Percentiles rank a stretch among this genome's conserved stretches.
These are phyloP conservation scores for Aporophyla nigra DNA, from an alignment of 2,888 invertebrate species.

Conservation along the genomic window DNA sequence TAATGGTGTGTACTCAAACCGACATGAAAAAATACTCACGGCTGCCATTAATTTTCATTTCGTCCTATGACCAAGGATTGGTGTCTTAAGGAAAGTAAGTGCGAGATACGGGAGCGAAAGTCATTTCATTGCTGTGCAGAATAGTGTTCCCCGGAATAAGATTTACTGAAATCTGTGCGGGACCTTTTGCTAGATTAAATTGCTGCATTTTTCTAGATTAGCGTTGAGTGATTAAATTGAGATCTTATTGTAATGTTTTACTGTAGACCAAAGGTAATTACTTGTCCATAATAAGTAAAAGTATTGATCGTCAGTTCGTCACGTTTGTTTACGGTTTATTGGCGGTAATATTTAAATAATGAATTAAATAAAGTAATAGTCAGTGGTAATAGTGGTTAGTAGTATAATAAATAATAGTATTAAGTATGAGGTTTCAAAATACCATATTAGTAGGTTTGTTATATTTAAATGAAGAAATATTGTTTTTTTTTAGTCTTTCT, in stretches of 20 bases:
- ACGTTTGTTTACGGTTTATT: not conserved
- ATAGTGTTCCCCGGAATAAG: constrained; percentile 64
- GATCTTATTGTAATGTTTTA: not conserved
- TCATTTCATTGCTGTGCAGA: constrained; percentile 69
- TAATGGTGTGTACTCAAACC: constrained; percentile 90
- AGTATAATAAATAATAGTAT: too few species aligned
- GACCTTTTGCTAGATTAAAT: constrained; percentile 49
- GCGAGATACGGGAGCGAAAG: constrained; percentile 70
- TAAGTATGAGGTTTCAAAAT: not conserved
- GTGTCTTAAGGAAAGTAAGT: constrained; percentile 84
- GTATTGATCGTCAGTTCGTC: not conserved
- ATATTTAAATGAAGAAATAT: not conserved
- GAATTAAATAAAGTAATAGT: too few species aligned
- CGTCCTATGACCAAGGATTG: constrained; percentile 85
- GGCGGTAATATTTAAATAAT: too few species aligned
- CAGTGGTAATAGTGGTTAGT: too few species aligned
- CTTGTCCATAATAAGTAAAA: not conserved
- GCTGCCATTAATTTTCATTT: constrained; percentile 90
- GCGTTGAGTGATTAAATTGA: not conserved
- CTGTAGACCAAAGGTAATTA: not conserved
- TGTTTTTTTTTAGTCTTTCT: not conserved
- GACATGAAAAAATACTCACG: constrained; percentile 90
- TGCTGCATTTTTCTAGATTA: constrained; percentile 20
- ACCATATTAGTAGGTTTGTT: not conserved
- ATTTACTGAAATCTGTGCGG: constrained; percentile 63